Evolutionary conservation across 2,888 invertebrate species (phyloP), one percentile per base, ranked within the genome.

Genomic region (Tetanocera ferruginea): DNA sequence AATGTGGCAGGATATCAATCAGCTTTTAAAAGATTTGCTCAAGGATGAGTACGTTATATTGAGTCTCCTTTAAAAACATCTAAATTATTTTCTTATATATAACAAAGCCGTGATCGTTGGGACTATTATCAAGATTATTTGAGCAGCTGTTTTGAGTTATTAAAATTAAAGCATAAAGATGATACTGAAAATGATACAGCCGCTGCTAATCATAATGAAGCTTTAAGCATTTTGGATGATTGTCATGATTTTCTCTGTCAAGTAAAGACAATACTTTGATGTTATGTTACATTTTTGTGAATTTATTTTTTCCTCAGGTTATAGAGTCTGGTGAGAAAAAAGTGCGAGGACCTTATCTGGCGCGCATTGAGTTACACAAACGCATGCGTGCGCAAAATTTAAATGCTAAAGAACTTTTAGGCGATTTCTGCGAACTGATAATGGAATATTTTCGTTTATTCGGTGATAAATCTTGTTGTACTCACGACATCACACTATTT

Each of bases 381-480:
- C 92, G 92, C 81, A 91, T 93, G 86, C 91, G 90, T 9, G 90
- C 91, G 60, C 89, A 90, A 14, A 91, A 92, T 8, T 85, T 91
- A 77, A 92, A 93, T 84, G 92, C 93, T 0, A 85, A 87, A 43
- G 85, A 90, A 73, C 86, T 93, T 9, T 88, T 93, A 28, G 94
- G 94, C 0, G 93, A 94, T 84, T 92, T 93, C 19, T 90, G 93
- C 17, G 93, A 94, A 31, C 88, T 95, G 49, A 93, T 97, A 87
- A 91, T 94, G 79, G 93, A 95, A 83, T 98, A 97, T 90, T 95
- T 96, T 83, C 90, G 91, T 11, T 80, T 89, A 82, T 98, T 98
- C 90, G 97, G 97, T 3, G 93, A 95, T 84, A 97, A 97, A 86
- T 93, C 95, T 0, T 97, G 97, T 89, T 96, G 96, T 79, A 95